These are phyloP conservation scores for western clawed frog (Xenopus tropicalis) DNA, from an alignment of 2,113 vertebrate species.

Conservation along the genomic window UCB_Xtro_10.0 CM004444.2:143935001-143935500, in stretches of 20 bases:
- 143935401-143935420: background rate
- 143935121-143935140: too few relatives aligned
- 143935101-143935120: too few relatives aligned
- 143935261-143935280: background rate
- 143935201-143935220: too few relatives aligned
- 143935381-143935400: background rate
- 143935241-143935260: background rate
- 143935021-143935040: too few relatives aligned
- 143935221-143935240: too few relatives aligned
- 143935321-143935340: background rate
- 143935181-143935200: too few relatives aligned
- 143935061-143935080: too few relatives aligned
- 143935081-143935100: too few relatives aligned
- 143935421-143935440: conserved; percentile 2
- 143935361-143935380: background rate
- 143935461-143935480: conserved; percentile 13
- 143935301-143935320: background rate
- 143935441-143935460: conserved; percentile 10
- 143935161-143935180: too few relatives aligned
- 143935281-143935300: background rate
- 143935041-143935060: too few relatives aligned
- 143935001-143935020: too few relatives aligned
- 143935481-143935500: background rate
- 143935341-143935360: background rate
- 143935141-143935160: too few relatives aligned